Percentiles rank a stretch among this genome's conserved stretches.
These are phyloP conservation scores for Rhopalosiphum nymphaeae DNA, from an alignment of 2,888 invertebrate species.

Conservation along the genomic window DNA sequence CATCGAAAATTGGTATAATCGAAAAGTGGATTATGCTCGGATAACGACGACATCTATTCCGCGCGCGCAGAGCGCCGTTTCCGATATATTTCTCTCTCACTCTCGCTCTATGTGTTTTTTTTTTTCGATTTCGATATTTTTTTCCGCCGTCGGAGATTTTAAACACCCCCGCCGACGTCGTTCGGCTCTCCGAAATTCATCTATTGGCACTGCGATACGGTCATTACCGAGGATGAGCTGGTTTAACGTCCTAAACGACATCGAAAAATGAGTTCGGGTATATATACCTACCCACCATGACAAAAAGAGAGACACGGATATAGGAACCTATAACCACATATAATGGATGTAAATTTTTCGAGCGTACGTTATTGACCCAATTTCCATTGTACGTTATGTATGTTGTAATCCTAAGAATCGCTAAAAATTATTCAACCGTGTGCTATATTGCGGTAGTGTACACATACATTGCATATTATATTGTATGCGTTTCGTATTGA, in stretches of 20 bases:
- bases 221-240: constrained; percentile 39
- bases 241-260: constrained; percentile 47
- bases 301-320: constrained; percentile 1
- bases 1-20: constrained; percentile 26
- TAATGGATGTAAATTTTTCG: constrained; percentile 44
- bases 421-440: constrained; percentile 32
- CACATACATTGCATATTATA: background rate
- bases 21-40: constrained; percentile 3
- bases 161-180: background rate
- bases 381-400: constrained; percentile 1
- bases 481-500: background rate
- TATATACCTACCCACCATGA: background rate
- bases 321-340: background rate
- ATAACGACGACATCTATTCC: background rate
- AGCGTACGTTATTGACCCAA: constrained; percentile 43
- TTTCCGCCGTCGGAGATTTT: background rate
- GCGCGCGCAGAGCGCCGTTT: background rate
- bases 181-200: background rate
- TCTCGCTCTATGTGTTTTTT: background rate
- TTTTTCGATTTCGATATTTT: background rate
- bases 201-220: constrained; percentile 11
- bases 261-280: constrained; percentile 30
- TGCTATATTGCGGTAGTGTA: background rate
- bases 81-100: background rate
- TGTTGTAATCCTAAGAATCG: background rate